A percentile compares a stretch with the other conserved stretches of the same genome.
phyloP scores from a whole-genome alignment of 2,113 vertebrate species.

The Siniperca knerii region DNA sequence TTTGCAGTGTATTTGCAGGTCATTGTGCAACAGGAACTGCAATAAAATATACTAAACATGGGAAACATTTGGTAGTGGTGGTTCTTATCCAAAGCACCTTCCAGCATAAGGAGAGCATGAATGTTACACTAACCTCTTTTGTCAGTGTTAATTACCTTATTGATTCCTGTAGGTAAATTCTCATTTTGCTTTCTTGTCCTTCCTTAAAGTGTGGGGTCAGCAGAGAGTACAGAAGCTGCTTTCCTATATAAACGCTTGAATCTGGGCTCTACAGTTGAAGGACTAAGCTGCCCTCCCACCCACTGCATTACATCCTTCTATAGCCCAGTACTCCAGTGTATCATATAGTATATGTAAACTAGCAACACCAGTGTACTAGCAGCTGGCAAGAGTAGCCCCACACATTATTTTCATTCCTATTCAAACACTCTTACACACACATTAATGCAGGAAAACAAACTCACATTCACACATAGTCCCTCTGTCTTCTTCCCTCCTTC shows the following conservation, averaged over 20 bases:
- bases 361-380: neutral
- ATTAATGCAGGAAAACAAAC: constrained; percentile 36
- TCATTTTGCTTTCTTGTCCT: constrained; percentile 6
- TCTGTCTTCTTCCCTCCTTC: constrained; percentile 6
- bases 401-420: constrained; percentile 1
- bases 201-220: constrained; percentile 11
- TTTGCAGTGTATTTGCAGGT: neutral
- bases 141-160: constrained; percentile 37
- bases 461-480: neutral
- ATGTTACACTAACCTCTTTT: constrained; percentile 22
- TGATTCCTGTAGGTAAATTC: constrained; percentile 33
- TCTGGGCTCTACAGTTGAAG: constrained; percentile 13
- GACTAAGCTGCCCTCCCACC: constrained; percentile 12
- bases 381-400: constrained; percentile 34
- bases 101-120: neutral
- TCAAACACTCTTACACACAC: constrained; percentile 38
- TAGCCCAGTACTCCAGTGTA: constrained; percentile 5
- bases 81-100: constrained; percentile 1
- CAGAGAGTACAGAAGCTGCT: neutral
- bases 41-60: neutral
- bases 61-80: neutral
- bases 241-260: neutral
- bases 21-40: neutral
- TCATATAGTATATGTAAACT: neutral
- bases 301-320: constrained; percentile 17